These are phyloP conservation scores for Tethya wilhelma DNA, from an alignment of 37 sponge, comb jelly and placozoan genomes.

Conservation along the genomic window DNA sequence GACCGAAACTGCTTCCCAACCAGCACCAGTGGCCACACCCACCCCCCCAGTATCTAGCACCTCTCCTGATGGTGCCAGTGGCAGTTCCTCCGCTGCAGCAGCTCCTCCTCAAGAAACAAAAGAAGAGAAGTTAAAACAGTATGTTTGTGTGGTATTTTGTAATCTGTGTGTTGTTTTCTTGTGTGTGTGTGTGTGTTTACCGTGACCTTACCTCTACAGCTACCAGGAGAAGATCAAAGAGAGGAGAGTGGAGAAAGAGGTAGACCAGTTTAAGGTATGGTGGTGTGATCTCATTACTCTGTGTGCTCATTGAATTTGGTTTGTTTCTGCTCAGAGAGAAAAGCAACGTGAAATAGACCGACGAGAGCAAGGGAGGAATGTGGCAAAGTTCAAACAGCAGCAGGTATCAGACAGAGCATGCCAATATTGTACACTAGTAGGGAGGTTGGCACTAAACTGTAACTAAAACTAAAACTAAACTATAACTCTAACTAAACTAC, in stretches of 20 bases:
- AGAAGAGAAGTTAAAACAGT: conserved; percentile 36
- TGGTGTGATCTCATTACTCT: conserved; percentile 5
- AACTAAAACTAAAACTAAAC: not conserved
- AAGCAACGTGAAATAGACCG: conserved; percentile 22
- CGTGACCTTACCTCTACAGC: not conserved
- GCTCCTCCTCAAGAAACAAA: not conserved
- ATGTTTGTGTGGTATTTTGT: conserved; percentile 10
- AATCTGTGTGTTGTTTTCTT: conserved; percentile 22
- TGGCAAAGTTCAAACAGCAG: conserved; percentile 14
- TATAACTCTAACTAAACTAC: no score
- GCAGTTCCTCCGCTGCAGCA: not conserved
- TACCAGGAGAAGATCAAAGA: conserved; percentile 32
- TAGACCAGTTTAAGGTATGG: conserved; percentile 16
- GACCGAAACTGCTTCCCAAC: not conserved
- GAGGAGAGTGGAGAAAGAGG: conserved; percentile 14
- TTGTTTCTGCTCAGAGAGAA: conserved; percentile 12
- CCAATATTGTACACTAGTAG: not conserved
- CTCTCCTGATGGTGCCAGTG: not conserved
- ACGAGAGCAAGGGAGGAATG: conserved; percentile 26
- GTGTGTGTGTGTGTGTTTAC: conserved; percentile 8
- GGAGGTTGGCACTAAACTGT: not conserved
- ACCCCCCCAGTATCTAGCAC: no score
- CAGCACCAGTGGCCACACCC: not conserved
- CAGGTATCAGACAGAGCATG: conserved; percentile 6
- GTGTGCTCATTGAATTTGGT: not conserved